These are phyloP conservation scores for Cephus rjabovi DNA, from an alignment of 2,888 invertebrate species.

Conservation along the genomic window DNA sequence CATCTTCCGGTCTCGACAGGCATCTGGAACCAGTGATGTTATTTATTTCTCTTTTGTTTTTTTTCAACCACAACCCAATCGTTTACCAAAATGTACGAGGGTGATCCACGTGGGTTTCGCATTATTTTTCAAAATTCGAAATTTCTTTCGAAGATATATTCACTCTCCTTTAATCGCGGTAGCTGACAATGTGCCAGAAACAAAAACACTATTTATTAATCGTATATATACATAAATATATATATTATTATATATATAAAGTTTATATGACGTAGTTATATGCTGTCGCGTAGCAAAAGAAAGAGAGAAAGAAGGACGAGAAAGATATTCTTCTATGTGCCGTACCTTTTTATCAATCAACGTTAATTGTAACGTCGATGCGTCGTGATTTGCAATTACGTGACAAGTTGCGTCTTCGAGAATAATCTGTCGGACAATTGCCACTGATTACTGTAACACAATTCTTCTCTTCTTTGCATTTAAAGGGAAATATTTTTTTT, in stretches of 20 bases:
- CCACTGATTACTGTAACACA: neutral
- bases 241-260: slow-evolving; percentile 32
- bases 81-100: slow-evolving; percentile 1
- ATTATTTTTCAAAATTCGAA: neutral
- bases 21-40: slow-evolving; percentile 3
- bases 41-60: neutral
- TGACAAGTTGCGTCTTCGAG: neutral
- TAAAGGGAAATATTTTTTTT: neutral
- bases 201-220: slow-evolving; percentile 51
- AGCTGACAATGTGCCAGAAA: slow-evolving; percentile 55
- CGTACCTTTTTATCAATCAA: slow-evolving; percentile 47
- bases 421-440: neutral
- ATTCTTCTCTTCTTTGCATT: neutral
- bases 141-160: slow-evolving; percentile 19
- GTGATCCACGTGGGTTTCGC: neutral
- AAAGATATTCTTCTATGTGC: slow-evolving; percentile 61
- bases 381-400: neutral
- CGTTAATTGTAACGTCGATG: neutral
- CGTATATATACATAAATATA: slow-evolving; percentile 37
- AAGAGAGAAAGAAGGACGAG: slow-evolving; percentile 30
- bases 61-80: slow-evolving; percentile 19
- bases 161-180: slow-evolving; percentile 39
- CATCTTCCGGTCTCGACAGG: slow-evolving; percentile 5
- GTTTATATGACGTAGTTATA: slow-evolving; percentile 39
- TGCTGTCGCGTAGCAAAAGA: slow-evolving; percentile 23